Base-by-base conservation (phyloP, 2,888 invertebrate genomes). In the Brachyopa scutellaris region DNA sequence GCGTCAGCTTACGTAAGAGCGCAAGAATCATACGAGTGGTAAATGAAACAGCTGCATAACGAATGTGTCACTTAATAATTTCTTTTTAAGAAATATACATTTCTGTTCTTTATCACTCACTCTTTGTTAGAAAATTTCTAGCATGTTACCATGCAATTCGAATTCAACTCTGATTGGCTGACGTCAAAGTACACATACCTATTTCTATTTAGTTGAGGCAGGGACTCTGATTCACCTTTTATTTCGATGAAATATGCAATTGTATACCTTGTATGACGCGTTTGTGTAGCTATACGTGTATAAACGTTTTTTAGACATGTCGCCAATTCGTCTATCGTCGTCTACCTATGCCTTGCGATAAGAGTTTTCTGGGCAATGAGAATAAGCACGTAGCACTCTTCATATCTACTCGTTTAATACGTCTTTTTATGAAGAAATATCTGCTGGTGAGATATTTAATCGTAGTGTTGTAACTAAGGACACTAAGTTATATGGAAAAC, bases 271-370 rank as follows among this genome's bases (percentile, higher is more conserved):
- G 40, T 13, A 42, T 42, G 67, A 33, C 55, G 23, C 2, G 40
- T 5, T 26, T n/a, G 6, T 19, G 8, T 21, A 38, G 55, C 38
- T 15, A 17, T 45, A 73, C 64, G 53, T 73, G 64, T 55, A 23
- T 9, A 47, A 74, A 49, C 62, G 53, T 55, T 26, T 13, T 64
- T 62, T 45, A 38, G 21, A 19, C 64, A 64, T 66, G 73, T 74
- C 73, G 73, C 64, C 64, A 49, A 64, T 49, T 47, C 57, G 73
- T 74, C 73, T 74, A n/a, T n/a, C n/a, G n/a, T n/a, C n/a, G n/a
- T n/a, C n/a, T n/a, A n/a, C n/a, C n/a, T n/a, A 31, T 7, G 31
- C 26, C 15, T 6, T 19, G 57, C 64, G 64, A 74, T 57, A 74
- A 74, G 57, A 26, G 19, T 40, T 57, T 29, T 23, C 42, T n/a